A percentile compares a stretch with the other conserved stretches of the same genome.
These are phyloP conservation scores for Epinotia brunnichana DNA, from an alignment of 2,888 invertebrate genomes.

Conservation along the genomic window DNA sequence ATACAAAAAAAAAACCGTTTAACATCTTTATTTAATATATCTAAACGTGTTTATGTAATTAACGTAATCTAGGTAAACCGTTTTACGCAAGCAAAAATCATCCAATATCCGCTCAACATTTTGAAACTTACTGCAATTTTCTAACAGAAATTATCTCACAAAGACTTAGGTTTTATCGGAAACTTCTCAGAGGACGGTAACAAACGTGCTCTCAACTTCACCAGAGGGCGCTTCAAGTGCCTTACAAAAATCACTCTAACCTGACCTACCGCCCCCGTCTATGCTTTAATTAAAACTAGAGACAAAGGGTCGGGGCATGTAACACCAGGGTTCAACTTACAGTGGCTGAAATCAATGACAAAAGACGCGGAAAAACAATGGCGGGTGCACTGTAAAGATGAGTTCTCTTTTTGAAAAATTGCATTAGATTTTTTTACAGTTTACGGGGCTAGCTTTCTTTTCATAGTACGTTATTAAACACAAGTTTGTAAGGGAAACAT, in stretches of 20 bases:
- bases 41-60: no score
- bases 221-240: conserved; percentile 61
- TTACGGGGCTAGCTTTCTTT: conserved; percentile 43
- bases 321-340: conserved; percentile 53
- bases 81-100: background rate
- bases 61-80: background rate
- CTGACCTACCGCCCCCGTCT: conserved; percentile 49
- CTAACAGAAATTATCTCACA: conserved; percentile 60
- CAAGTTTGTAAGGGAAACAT: no score
- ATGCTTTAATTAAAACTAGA: conserved; percentile 49
- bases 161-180: conserved; percentile 68
- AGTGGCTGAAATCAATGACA: conserved; percentile 60
- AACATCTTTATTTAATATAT: no score
- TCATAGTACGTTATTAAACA: background rate
- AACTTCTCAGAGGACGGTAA: conserved; percentile 65
- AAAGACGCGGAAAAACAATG: conserved; percentile 70
- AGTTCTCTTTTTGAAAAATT: conserved; percentile 56
- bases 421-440: conserved; percentile 50
- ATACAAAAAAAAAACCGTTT: no score
- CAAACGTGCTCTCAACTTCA: conserved; percentile 61
- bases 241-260: conserved; percentile 53
- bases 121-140: conserved; percentile 46
- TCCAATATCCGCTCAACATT: conserved; percentile 26
- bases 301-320: conserved; percentile 50
- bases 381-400: conserved; percentile 56